Conservation (phyloP, 2,113 vertebrate genomes). For the Lophotis ruficrista region DNA sequence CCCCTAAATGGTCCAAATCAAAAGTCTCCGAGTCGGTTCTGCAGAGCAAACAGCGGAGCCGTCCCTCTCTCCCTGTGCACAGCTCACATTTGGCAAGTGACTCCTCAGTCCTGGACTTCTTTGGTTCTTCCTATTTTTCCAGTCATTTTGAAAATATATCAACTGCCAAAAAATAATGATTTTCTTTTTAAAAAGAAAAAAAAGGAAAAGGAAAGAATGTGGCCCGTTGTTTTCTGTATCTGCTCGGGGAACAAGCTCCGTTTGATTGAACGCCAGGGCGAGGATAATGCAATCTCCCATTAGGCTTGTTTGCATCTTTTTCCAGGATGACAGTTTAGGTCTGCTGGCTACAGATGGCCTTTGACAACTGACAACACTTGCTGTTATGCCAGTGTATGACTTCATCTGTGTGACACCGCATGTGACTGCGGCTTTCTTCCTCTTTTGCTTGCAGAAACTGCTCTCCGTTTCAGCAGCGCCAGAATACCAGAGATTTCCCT, state of each 20-base stretch:
- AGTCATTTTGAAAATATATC: not conserved
- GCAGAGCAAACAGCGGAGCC: not conserved
- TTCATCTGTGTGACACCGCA: slow-evolving; percentile 64
- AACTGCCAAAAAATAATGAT: slow-evolving; percentile 1
- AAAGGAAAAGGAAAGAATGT: slow-evolving; percentile 14
- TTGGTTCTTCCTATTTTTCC: not conserved
- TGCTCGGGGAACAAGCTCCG: slow-evolving; percentile 42
- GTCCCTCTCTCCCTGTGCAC: not conserved
- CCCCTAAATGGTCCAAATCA: not conserved
- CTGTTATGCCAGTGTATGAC: slow-evolving; percentile 66
- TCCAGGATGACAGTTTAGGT: slow-evolving; percentile 50
- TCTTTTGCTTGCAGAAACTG: slow-evolving; percentile 12
- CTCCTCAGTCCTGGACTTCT: not conserved
- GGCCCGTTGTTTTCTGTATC: slow-evolving; percentile 37
- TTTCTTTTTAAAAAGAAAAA: not conserved
- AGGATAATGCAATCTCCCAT: slow-evolving; percentile 51
- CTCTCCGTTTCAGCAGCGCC: not conserved
- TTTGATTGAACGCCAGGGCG: slow-evolving; percentile 46
- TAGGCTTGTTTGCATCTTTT: slow-evolving; percentile 59
- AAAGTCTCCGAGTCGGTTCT: not conserved
- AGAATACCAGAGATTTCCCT: not conserved
- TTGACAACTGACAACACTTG: slow-evolving; percentile 66
- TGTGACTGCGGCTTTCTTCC: slow-evolving; percentile 60
- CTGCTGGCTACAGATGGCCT: slow-evolving; percentile 67
- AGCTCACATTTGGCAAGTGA: not conserved